Conservation (phyloP, 2,113 vertebrate species). For the Alosa alosa region DNA sequence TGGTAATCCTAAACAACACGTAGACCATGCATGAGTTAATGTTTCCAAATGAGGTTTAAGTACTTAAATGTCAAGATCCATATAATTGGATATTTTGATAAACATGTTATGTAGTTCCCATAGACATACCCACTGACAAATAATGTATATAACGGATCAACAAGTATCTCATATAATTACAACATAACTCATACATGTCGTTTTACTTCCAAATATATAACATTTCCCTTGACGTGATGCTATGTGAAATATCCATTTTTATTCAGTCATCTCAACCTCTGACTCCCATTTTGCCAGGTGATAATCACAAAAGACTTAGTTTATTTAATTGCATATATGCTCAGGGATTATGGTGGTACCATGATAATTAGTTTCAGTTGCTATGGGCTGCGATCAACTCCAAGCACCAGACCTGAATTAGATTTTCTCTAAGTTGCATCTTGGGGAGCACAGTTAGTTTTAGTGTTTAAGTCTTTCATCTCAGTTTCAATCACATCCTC, state of each 20-base stretch:
- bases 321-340: background rate
- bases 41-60: too few relatives aligned
- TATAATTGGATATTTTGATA: too few relatives aligned
- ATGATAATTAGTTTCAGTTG: background rate
- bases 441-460: too few relatives aligned
- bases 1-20: too few relatives aligned
- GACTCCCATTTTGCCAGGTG: background rate
- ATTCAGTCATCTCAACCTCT: background rate
- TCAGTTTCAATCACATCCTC: background rate
- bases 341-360: background rate
- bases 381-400: background rate
- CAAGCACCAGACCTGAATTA: background rate
- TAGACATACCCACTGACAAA: too few relatives aligned
- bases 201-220: background rate
- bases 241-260: background rate
- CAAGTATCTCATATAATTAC: too few relatives aligned
- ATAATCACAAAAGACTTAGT: background rate
- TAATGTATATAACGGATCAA: too few relatives aligned
- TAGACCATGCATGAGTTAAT: too few relatives aligned
- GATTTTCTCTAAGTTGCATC: too few relatives aligned
- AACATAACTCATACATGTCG: background rate
- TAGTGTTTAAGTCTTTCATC: too few relatives aligned
- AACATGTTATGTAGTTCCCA: too few relatives aligned
- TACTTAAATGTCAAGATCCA: too few relatives aligned
- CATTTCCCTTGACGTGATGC: background rate